Base-by-base conservation (phyloP, 2,113 vertebrate species). In the Dipodomys ordii region DNA sequence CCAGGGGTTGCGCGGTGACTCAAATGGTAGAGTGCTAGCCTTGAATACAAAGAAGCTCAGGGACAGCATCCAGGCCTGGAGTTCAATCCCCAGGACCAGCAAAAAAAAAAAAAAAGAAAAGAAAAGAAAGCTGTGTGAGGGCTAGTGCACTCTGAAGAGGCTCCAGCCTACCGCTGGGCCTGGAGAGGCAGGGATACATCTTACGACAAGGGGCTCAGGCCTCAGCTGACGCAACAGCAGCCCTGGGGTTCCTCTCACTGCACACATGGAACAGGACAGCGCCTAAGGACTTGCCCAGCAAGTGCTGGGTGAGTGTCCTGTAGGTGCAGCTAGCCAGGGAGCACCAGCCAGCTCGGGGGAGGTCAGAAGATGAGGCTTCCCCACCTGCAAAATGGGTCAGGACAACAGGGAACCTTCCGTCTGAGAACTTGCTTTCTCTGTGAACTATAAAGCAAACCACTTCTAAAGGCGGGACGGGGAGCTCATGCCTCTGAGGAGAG, bases 241-340 rank as follows among this genome's bases (percentile, higher is more conserved):
- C 6, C 28, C 22, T 0, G 0, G 0, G 1, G 8, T 15, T 27
- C 83, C 11, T 22, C 23, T 44, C 53, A 67, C 35, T 19, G 7
- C 15, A 32, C 27, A 65, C 44, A 62, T 2, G 35, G 39, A 4
- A 32, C 5, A 2, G 9, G 25, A 1, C 3, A 23, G 0, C 46
- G 46, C 9, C 4, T 1, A 2, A 35, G 20, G 30, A 44, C 6
- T 20, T 0, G 1, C 1, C 0, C 9, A 7, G 0, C 12, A 11
- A 30, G 16, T 6, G 1, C 28, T 35, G 44, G 6, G 69, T 4
- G 7, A 0, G 1, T 18, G 15, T 19, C 11, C 7, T 27, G 57
- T 7, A n/a, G 44, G 9, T 60, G 27, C 11, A 27, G 27, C 18
- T 7, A 13, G 30, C 53, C 53, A 64, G 16, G 27, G 3, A 39